Evolutionary conservation across 2,113 vertebrate genomes (phyloP), one percentile per base, ranked within the genome.

Genomic region (Ceyx melanurus): DNA sequence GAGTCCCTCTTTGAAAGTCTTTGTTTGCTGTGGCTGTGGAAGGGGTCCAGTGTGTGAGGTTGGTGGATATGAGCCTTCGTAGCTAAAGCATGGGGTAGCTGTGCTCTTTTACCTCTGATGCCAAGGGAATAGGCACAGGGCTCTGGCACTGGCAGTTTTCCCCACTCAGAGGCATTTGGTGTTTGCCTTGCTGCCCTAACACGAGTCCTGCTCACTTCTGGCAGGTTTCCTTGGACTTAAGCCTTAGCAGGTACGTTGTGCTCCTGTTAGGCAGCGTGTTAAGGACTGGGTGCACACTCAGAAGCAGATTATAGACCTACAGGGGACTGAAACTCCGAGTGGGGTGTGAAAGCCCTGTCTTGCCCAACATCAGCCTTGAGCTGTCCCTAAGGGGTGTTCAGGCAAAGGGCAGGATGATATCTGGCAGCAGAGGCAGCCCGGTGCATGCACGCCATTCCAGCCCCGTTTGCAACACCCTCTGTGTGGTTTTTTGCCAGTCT

Each of bases 401-500:
- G 48, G 46, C 65, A 60, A 28, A 83, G 31, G 46, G 48, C 50
- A 51, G 62, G 48, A 16, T 28, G n/a, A 25, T 0, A 5, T 21
- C 73, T 70, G 67, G 51, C 54, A 48, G 58, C 53, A 65, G 37
- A 54, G 42, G 53, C 67, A 62, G 26, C 20, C 37, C 65, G 78
- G 70, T 18, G 14, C 0, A 0, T 4, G 19, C 4, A 1, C 83
- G 61, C 68, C 6, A 0, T 86, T 79, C 51, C 89, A 85, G 67
- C 31, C 23, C 54, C 2, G 0, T 68, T 82, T 72, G 18, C 11
- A 0, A 70, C 74, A 75, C 79, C 33, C 89, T 67, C 53, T 46
- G 26, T 84, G 6, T 92, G 64, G 43, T 77, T 86, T 77, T 88
- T 87, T 56, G 31, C 75, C 96, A 99, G 99, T 98, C 98, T 62